Base-by-base conservation (phyloP, 2,888 invertebrate species). In the Troides helena region DNA sequence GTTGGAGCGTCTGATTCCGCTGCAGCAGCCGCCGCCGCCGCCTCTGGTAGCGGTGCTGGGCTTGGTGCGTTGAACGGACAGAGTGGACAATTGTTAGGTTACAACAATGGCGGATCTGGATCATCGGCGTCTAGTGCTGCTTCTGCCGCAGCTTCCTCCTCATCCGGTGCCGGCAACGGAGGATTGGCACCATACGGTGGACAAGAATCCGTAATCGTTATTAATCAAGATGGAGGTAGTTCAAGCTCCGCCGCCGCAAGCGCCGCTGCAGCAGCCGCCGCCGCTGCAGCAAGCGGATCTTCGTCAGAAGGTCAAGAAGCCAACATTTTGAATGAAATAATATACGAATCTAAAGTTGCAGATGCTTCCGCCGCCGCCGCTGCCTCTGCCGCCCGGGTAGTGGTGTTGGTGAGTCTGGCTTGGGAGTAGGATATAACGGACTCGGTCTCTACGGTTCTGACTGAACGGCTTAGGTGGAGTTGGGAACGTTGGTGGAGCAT, bases 1-100 rank as follows among this genome's bases (percentile, higher is more conserved):
- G 60, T 71, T 21, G 73, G 66, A 25, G 36, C 36, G 14, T 63
- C 68, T 72, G 14, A 69, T 36, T 71, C 74, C 30, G 65, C 73
- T 8, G 68, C 71, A 59, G 67, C 69, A 36, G 39, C 39, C 75
- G 39, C 39, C 39, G 39, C 39, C 39, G 39, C n/a, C n/a, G 71
- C 74, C 7, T 43, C 62, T 10, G 62, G 6, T 14, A 65, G 67
- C 43, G 59, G 72, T 23, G 60, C 68, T n/a, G 17, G 61, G 30
- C 67, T 61, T 63, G 63, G 57, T 57, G 18, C 67, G 63, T 21
- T 21, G 2, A 6, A 57, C 56, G 21, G 56, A 2, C 56, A 57
- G 21, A 21, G 5, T 50, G 50, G 50, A 50, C 50, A 50, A 50
- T 17, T 18, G 5, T 14, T 50, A 0, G 18, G 14, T 50, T 14